Evolutionary conservation across 92 coral and sea anemone genomes (phyloP), one percentile per base, ranked within the genome.

Genomic region (Porites cylindrica): DNA sequence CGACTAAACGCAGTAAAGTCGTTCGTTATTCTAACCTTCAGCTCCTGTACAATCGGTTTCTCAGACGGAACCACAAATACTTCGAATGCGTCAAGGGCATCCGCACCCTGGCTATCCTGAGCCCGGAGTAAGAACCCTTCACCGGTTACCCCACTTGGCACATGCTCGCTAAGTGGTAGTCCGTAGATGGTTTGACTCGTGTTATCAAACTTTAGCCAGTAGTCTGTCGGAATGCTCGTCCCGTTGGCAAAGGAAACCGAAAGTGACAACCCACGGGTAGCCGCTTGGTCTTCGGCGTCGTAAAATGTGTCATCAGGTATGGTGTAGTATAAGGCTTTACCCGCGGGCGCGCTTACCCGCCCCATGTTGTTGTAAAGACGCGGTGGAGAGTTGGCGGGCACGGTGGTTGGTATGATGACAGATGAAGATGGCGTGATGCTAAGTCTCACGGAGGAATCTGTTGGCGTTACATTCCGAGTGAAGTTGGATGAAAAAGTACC

Each of bases 261-360:
- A 80, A 97, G 90, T 1, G 83, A 61, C 66, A 97, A 81, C 72
- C 86, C 82, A 50, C 97, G 91, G 1, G 99, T 97, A 91, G 91
- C 84, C 52, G 90, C 96, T 7, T 78, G 88, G 75, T 97, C 99
- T 71, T 96, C 96, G 65, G 81, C 83, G 85, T 97, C 99, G 85
- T 95, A 93, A 65, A 97, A 97, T 23, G 96, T 90, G 77, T 97
- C 99, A 24, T 71, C 85, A 23, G 99, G 98, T 47, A 96, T 85
- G 11, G 62, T 68, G 26, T 88, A 91, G 14, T 76, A 76, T 51
- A 96, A 89, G 23, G 83, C 98, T 83, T 92, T 90, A 5, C 98
- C 99, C 18, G 95, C 97, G 53, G 88, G 88, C 66, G 92, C 97
- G 53, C 59, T 75, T 51, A 97, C 72, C 20, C 93, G 95, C 29